Conservation (phyloP, 1,140 invertebrate species). For the Apis cerana region DNA sequence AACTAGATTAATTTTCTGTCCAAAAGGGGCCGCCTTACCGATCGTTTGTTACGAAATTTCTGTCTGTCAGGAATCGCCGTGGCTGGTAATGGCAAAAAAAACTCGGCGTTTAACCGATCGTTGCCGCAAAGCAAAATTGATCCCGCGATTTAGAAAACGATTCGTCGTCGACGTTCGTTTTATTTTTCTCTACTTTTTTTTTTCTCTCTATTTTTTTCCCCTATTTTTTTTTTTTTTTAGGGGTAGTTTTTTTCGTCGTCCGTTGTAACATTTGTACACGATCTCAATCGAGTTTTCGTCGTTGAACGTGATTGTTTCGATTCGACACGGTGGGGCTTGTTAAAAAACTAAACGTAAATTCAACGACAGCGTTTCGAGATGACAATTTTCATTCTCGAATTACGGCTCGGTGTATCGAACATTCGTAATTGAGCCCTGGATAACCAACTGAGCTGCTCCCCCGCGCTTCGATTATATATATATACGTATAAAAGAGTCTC, state of each 20-base stretch:
- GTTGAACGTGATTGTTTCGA: conserved; percentile 33
- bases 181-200: background rate
- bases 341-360: conserved; percentile 8
- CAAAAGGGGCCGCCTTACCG: conserved; percentile 71
- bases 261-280: conserved; percentile 5
- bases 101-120: conserved; percentile 54
- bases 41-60: conserved; percentile 81
- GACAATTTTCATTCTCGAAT: conserved; percentile 28
- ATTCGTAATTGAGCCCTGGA: background rate
- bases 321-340: background rate
- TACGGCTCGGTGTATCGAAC: background rate
- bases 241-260: background rate
- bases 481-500: background rate
- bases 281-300: background rate
- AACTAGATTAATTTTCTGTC: conserved; percentile 81
- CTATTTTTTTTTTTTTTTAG: background rate
- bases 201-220: background rate
- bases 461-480: background rate
- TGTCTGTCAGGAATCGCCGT: conserved; percentile 73
- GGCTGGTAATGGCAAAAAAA: conserved; percentile 32
- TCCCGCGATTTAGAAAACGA: conserved; percentile 12
- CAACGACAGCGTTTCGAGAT: background rate
- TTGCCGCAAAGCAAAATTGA: conserved; percentile 21
- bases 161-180: background rate
- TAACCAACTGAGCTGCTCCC: background rate